Percentiles rank a stretch among this genome's conserved stretches.
Evolutionary conservation across 2,113 vertebrate genomes (phyloP).

Genomic region (Tonatia bakeri): DNA sequence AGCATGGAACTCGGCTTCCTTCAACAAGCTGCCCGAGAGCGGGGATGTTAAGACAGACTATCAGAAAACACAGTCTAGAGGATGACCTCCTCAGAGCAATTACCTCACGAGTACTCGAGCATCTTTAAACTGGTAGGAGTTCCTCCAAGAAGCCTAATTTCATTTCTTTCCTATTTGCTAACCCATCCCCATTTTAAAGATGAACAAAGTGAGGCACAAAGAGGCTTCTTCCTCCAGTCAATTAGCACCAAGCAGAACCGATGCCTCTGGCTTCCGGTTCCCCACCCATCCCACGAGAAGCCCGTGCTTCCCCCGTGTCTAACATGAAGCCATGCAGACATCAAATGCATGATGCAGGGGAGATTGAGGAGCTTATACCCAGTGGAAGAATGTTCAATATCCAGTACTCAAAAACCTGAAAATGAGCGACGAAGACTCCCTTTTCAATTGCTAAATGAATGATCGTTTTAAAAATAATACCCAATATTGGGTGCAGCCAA

Average conservation of each 20-base stretch:
- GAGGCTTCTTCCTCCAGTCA: background rate
- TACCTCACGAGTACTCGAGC: background rate
- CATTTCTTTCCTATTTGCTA: background rate
- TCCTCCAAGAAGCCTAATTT: background rate
- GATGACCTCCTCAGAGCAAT: background rate
- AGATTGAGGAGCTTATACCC: background rate
- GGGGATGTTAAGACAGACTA: background rate
- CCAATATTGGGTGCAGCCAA: background rate
- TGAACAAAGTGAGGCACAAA: background rate
- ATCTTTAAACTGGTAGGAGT: background rate
- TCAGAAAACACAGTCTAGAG: background rate
- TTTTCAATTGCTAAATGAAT: background rate
- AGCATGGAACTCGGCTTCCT: slow-evolving; percentile 97
- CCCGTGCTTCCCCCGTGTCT: background rate
- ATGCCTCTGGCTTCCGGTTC: background rate
- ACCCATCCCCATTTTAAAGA: background rate
- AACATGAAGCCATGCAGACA: background rate
- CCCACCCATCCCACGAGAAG: background rate
- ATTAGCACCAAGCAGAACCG: background rate
- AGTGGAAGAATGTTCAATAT: background rate
- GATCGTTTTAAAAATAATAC: background rate
- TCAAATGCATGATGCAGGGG: background rate
- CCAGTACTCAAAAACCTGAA: background rate
- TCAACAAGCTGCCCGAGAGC: slow-evolving; percentile 87
- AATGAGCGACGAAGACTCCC: background rate